These are phyloP conservation scores for Nautilus pompilius DNA, from an alignment of 1,140 invertebrate genomes.

Conservation along the genomic window DNA sequence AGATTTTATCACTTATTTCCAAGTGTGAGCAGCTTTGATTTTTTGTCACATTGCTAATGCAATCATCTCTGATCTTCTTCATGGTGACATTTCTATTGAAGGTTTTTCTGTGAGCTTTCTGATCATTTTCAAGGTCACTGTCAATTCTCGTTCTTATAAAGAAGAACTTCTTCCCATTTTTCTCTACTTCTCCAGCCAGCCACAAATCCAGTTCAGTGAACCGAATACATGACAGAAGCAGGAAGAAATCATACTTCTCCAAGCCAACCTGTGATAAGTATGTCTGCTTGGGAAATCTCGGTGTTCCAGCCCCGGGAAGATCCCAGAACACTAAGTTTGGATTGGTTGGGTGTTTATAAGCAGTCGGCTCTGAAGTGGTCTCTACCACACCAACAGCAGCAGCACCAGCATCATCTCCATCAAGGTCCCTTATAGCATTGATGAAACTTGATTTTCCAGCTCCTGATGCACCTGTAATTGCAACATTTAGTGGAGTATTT, in stretches of 20 bases:
- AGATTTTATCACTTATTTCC: too few relatives aligned
- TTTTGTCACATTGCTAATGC: too few relatives aligned
- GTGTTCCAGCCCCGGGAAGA: slow-evolving; percentile 13
- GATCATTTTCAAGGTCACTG: slow-evolving; percentile 1
- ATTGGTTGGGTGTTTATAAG: slow-evolving; percentile 21
- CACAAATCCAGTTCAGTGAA: slow-evolving; percentile 15
- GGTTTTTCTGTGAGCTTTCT: too few relatives aligned
- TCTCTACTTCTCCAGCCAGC: slow-evolving; percentile 9
- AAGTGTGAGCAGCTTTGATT: too few relatives aligned
- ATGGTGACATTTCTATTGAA: too few relatives aligned
- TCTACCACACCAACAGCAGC: slow-evolving; percentile 10
- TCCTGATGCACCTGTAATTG: slow-evolving; percentile 10
- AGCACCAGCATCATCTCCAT: slow-evolving; percentile 9
- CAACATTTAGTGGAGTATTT: too few relatives aligned
- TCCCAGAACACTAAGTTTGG: slow-evolving; percentile 21
- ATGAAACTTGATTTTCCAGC: slow-evolving; percentile 24
- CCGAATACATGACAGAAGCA: slow-evolving; percentile 3
- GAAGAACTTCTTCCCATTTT: slow-evolving; percentile 9
- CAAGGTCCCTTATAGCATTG: slow-evolving; percentile 16
- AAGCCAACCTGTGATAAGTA: slow-evolving; percentile 11
- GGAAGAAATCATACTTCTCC: slow-evolving; percentile 13
- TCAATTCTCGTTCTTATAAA: slow-evolving; percentile 12
- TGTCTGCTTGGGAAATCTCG: slow-evolving; percentile 9
- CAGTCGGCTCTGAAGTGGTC: slow-evolving; percentile 15
- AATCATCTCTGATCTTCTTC: too few relatives aligned